Evolutionary conservation across 1,140 invertebrate genomes (phyloP), one percentile per base, ranked within the genome.

Genomic region (Prorops nasuta): DNA sequence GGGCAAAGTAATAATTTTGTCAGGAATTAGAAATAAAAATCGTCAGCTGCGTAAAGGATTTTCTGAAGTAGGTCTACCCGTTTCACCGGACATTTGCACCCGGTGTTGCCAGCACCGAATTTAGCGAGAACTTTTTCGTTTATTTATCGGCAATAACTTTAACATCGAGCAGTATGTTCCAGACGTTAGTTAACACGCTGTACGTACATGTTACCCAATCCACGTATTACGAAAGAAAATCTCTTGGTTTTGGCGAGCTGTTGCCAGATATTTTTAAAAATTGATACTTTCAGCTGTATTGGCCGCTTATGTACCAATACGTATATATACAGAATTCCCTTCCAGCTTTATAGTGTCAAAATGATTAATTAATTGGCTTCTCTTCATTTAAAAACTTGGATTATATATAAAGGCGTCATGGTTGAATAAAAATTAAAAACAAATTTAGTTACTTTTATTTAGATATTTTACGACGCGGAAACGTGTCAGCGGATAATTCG

Each of bases 91-190:
- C 24, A 10, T 28, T 28, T 28, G 4, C 24, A 6, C 10, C 10
- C 24, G 4, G 24, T 4, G 10, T 40, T 20, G 14, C 3, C 38
- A 1, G 12, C 38, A n/a, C 10, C 12, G 19, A 40, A 12, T 10
- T 40, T 20, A 21, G 12, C 10, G 18, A 40, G 8, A 19, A 20
- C 17, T 18, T 42, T 31, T 17, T 42, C 40, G 20, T 31, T 42
- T 22, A 16, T 42, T 42, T 42, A 42, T 42, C 31, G 40, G 12
- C 40, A 42, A 42, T 42, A 42, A 42, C 40, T 31, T 14, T 17
- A 28, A 14, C n/a, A 40, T 20, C 40, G 40, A 42, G 31, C 40
- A 31, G 40, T 22, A 42, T 7, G 21, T 42, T 10, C 24, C 14
- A 17, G n/a, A 15, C 31, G 17, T 28, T 42, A 20, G 21, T 12